phyloP scores from a whole-genome alignment of 2,113 vertebrate species.

The Ranitomeya imitator region DNA sequence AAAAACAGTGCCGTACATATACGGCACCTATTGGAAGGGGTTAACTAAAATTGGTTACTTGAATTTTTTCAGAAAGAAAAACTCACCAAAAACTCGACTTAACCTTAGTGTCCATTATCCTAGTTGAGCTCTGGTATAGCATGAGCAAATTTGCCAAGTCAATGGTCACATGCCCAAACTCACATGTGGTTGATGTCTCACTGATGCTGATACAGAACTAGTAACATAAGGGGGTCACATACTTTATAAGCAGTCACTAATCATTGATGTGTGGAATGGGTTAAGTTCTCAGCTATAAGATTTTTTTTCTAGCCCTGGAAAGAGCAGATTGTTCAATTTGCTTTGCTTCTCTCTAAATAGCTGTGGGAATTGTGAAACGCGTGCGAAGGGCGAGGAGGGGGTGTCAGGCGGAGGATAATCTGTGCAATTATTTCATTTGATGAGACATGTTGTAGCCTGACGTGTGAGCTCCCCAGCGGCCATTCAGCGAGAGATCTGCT shows the following conservation, averaged over 20 bases:
- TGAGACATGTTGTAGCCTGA: slow-evolving; percentile 40
- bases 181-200: too few species aligned
- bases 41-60: too few species aligned
- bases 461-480: background rate
- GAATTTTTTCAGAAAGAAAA: too few species aligned
- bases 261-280: background rate
- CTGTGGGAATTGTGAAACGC: background rate
- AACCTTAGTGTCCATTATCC: too few species aligned
- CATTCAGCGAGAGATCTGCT: background rate
- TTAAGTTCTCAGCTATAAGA: background rate
- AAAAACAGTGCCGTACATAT: too few species aligned
- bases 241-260: background rate
- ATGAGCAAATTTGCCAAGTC: too few species aligned
- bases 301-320: background rate
- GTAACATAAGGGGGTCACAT: too few species aligned
- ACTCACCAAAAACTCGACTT: too few species aligned
- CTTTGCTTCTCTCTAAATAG: slow-evolving; percentile 1
- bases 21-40: too few species aligned
- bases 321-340: background rate
- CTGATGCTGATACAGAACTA: too few species aligned
- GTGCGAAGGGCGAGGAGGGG: background rate
- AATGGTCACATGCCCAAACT: too few species aligned
- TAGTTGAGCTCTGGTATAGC: too few species aligned
- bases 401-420: slow-evolving; percentile 9
- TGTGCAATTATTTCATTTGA: slow-evolving; percentile 32